Base-by-base conservation (phyloP, 2,888 invertebrate genomes). In the Drosophila austrosaltans region DNA sequence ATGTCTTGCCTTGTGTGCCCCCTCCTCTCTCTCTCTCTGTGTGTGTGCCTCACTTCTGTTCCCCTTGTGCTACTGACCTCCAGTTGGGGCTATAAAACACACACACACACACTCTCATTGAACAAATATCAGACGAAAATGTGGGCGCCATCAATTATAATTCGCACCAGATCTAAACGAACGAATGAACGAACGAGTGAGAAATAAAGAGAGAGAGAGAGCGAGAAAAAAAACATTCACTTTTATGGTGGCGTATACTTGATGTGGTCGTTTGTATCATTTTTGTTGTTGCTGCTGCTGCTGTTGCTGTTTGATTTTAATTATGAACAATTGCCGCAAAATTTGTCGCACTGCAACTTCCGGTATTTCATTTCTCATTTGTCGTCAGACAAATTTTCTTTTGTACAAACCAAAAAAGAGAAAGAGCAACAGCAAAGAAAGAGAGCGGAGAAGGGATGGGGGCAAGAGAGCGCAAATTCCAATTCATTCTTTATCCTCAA, bases 21-120 rank as follows among this genome's bases (percentile, higher is more conserved):
- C 63, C 44, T 64, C 64, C 28, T 28, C 28, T 28, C 28, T 28
- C 28, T 28, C 28, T 28, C 28, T 28, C 28, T 28, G 1, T 28
- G 28, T 36, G 36, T 36, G 36, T 36, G 36, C 36, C 48, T 53
- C 53, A n/a, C 54, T 68, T 16, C 12, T 16, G 56, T 20, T 32
- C 53, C 61, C 70, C 65, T 66, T 87, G 84, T 84, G 85, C 87
- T 82, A 87, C 79, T 87, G 85, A 85, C 85, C 84, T 84, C 84
- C 74, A 83, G 81, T 72, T 72, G 62, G 58, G 70, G 69, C 69
- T 63, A 65, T 71, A 73, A 73, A 73, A 67, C 67, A 70, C 72
- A 63, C 60, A 53, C 60, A 53, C 60, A 67, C 44, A 44, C n/a
- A 8, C 44, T 4, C 22, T 48, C 44, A 48, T 48, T 48, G 44